Evolutionary conservation across 2,888 invertebrate genomes (phyloP), one percentile per base, ranked within the genome.

Genomic region (Crematogaster levior): DNA sequence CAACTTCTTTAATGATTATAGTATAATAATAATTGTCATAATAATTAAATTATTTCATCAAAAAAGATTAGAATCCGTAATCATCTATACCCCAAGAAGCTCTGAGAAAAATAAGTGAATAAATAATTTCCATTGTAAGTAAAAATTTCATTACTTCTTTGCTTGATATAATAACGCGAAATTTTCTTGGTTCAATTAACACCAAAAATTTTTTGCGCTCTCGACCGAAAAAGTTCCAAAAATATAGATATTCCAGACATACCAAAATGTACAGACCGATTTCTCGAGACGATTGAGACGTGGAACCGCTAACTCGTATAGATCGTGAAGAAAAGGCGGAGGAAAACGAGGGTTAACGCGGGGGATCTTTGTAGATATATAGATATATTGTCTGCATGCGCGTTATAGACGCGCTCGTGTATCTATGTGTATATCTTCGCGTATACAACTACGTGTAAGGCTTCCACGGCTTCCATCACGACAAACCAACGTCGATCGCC

Each of bases 401-500:
- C 75, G 84, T 85, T 82, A 65, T 68, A 53, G 70, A 70, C 30
- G 43, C 24, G 18, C 15, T 43, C 83, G 80, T 86, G 77, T 73
- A 84, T 83, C 84, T 86, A 85, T 83, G 83, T 82, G 86, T 89
- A 65, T 65, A 65, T 74, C 84, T 83, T 85, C 89, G 86, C 87
- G 87, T 90, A 90, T 89, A 90, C 90, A 89, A 84, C 85, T 84
- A 88, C 81, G 73, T 85, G 90, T 94, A 93, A 46, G 94, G 94
- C 94, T 94, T 94, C 94, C 90, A 92, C 82, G 94, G 93, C 94
- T 93, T 93, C 94, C 92, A 91, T 92, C 91, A 90, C 92, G 93
- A 93, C 93, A 94, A 94, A 94, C 94, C 94, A 94, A 94, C 94
- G 93, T 92, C 94, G 93, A 94, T 94, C 93, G 93, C 91, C 93